These are phyloP conservation scores for Paramormyrops hopkinsi DNA, from an alignment of 2,797 vertebrate species.

Conservation along the genomic window DNA sequence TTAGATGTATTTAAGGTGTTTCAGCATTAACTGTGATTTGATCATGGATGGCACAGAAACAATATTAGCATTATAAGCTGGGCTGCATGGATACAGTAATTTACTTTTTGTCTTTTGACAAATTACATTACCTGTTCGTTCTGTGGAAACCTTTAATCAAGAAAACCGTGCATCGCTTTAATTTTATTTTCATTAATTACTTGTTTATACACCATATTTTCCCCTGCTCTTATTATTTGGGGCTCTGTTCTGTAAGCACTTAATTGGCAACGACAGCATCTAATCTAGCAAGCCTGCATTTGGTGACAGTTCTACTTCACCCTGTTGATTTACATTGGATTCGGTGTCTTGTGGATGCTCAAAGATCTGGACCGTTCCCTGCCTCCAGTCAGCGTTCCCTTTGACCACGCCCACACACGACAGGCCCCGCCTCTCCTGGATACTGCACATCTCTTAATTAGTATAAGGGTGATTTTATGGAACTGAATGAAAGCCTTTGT, in stretches of 20 bases:
- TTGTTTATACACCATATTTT: neutral
- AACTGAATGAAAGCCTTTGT: neutral
- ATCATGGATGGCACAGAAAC: neutral
- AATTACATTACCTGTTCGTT: neutral
- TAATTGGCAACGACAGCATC: neutral
- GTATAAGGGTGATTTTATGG: neutral
- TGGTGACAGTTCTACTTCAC: neutral
- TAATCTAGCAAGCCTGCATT: neutral
- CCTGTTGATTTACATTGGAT: neutral
- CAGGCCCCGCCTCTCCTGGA: neutral
- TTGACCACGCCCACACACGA: neutral
- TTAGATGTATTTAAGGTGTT: neutral
- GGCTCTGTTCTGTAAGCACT: neutral
- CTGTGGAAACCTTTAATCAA: neutral
- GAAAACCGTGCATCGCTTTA: neutral
- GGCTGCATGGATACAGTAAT: neutral
- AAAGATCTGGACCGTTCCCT: neutral
- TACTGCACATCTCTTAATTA: neutral
- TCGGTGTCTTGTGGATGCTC: neutral
- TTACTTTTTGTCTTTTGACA: neutral
- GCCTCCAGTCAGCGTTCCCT: neutral
- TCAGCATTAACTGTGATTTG: neutral
- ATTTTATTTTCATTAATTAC: neutral
- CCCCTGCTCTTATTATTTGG: neutral
- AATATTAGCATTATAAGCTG: neutral